These are phyloP conservation scores for Luperina testacea DNA, from an alignment of 2,888 invertebrate species.

Conservation along the genomic window DNA sequence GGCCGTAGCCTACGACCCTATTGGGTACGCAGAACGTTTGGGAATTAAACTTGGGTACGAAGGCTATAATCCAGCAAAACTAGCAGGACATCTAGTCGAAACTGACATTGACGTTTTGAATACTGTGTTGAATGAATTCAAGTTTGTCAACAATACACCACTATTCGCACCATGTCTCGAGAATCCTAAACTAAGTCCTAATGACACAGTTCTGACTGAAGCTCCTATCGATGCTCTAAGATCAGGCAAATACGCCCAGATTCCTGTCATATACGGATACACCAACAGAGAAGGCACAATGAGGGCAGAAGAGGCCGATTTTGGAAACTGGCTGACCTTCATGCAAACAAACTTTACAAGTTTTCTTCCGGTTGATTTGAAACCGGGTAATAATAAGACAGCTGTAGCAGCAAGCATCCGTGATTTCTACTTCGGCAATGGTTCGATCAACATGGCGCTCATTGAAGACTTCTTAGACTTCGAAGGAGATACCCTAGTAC, in stretches of 20 bases:
- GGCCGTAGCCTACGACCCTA: slow-evolving; percentile 85
- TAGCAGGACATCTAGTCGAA: slow-evolving; percentile 74
- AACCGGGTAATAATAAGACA: slow-evolving; percentile 70
- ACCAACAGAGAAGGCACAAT: slow-evolving; percentile 83
- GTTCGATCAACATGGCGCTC: slow-evolving; percentile 72
- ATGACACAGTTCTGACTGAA: slow-evolving; percentile 76
- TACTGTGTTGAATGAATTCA: slow-evolving; percentile 71
- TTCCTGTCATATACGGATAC: slow-evolving; percentile 82
- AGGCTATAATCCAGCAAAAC: slow-evolving; percentile 68
- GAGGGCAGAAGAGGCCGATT: slow-evolving; percentile 76
- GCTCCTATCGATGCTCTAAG: slow-evolving; percentile 79
- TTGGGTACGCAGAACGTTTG: slow-evolving; percentile 76
- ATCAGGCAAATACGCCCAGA: slow-evolving; percentile 77
- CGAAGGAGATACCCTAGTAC: slow-evolving; percentile 81
- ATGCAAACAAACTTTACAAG: slow-evolving; percentile 82
- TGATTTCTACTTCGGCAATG: slow-evolving; percentile 78
- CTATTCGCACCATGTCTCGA: slow-evolving; percentile 86
- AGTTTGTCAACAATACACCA: slow-evolving; percentile 80
- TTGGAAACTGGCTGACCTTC: slow-evolving; percentile 73
- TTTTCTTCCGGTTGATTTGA: slow-evolving; percentile 81
- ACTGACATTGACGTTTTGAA: slow-evolving; percentile 74
- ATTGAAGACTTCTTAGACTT: slow-evolving; percentile 83
- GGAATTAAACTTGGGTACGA: slow-evolving; percentile 77
- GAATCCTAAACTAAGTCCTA: slow-evolving; percentile 68
- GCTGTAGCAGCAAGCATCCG: slow-evolving; percentile 71